Conservation (phyloP, 2,113 vertebrate species). For the Xiphophorus maculatus region DNA sequence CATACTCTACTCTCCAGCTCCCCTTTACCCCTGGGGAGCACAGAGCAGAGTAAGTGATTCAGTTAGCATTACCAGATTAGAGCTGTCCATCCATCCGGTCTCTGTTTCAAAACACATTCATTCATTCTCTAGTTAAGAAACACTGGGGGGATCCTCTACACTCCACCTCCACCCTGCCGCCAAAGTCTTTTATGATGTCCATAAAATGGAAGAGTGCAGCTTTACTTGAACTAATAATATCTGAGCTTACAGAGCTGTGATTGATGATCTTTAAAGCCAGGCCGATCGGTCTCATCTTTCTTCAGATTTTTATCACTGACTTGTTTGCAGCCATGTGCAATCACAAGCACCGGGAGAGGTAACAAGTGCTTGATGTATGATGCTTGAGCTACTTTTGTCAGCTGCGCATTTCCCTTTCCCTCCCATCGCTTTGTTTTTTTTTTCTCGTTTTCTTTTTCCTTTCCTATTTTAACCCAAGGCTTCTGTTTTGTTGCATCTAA, state of each 20-base stretch:
- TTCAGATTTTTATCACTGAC: constrained; percentile 94
- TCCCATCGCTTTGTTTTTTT: constrained; percentile 47
- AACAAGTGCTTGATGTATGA: constrained; percentile 96
- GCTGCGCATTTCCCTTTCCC: constrained; percentile 86
- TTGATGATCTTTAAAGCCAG: constrained; percentile 92
- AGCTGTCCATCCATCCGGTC: constrained; percentile 81
- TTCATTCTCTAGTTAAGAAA: constrained; percentile 82
- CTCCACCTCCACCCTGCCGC: constrained; percentile 56
- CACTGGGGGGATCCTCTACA: constrained; percentile 69
- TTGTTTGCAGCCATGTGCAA: constrained; percentile 93
- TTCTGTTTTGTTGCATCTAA: constrained; percentile 73
- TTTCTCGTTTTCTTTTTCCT: constrained; percentile 14
- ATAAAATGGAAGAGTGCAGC: constrained; percentile 91
- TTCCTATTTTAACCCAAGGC: constrained; percentile 77
- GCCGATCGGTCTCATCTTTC: constrained; percentile 94
- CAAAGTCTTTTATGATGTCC: constrained; percentile 86
- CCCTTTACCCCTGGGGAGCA: constrained; percentile 48
- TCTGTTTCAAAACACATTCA: constrained; percentile 84
- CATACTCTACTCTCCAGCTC: constrained; percentile 47
- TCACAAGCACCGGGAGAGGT: constrained; percentile 88
- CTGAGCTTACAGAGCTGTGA: constrained; percentile 85
- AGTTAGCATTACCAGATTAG: constrained; percentile 81
- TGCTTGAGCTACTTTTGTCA: constrained; percentile 90
- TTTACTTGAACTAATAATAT: constrained; percentile 93
- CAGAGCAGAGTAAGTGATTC: constrained; percentile 66